Conservation (phyloP, 2,113 vertebrate genomes). For the Brachirus orientalis region DNA sequence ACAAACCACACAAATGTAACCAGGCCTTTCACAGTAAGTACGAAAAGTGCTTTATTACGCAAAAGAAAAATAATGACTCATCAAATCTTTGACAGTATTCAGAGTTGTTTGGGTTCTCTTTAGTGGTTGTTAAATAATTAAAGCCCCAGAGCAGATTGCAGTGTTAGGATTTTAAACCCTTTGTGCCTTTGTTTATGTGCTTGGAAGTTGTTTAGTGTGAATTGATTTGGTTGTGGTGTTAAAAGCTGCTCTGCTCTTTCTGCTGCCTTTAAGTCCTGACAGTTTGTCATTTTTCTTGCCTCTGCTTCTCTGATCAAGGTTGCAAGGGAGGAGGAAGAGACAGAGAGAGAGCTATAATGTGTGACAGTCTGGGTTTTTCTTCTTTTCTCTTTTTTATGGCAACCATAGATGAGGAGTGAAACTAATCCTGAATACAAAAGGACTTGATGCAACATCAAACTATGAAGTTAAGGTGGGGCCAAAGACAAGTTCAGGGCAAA, state of each 20-base stretch:
- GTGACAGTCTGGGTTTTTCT: background rate
- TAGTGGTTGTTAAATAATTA: slow-evolving; percentile 22
- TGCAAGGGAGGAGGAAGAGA: slow-evolving; percentile 6
- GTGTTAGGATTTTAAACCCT: slow-evolving; percentile 16
- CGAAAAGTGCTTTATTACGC: background rate
- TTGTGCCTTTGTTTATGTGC: slow-evolving; percentile 27
- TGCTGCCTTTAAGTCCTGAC: slow-evolving; percentile 26
- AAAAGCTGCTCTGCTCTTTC: slow-evolving; percentile 47
- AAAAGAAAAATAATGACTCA: slow-evolving; percentile 14
- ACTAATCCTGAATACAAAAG: slow-evolving; percentile 7
- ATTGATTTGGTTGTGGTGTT: slow-evolving; percentile 47
- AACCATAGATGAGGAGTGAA: background rate
- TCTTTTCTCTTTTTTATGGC: background rate
- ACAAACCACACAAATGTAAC: slow-evolving; percentile 68
- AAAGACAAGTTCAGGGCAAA: background rate
- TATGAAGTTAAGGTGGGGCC: background rate
- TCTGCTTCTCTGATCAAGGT: slow-evolving; percentile 47
- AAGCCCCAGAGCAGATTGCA: slow-evolving; percentile 18
- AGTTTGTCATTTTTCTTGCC: slow-evolving; percentile 44
- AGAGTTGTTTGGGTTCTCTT: slow-evolving; percentile 20
- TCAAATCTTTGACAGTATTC: slow-evolving; percentile 4
- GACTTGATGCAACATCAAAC: background rate
- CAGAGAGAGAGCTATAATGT: slow-evolving; percentile 2
- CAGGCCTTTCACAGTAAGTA: slow-evolving; percentile 76
- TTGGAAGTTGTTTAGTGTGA: slow-evolving; percentile 33